A percentile compares a stretch with the other conserved stretches of the same genome.
Conservation (phyloP, 2,113 vertebrate species). For the Scortum barcoo region DNA sequence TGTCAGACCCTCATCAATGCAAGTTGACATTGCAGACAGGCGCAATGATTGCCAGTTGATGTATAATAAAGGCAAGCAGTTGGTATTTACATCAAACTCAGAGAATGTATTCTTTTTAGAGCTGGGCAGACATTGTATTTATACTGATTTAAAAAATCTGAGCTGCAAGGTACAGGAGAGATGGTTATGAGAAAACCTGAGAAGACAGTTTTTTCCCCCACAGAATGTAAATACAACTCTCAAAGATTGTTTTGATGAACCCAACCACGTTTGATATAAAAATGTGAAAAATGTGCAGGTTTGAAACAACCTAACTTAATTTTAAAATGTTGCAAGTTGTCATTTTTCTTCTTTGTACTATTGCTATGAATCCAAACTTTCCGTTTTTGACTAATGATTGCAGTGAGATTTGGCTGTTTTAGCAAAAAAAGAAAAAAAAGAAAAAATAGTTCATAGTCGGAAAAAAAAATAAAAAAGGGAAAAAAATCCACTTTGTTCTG, state of each 20-base stretch:
- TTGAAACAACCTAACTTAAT: conserved; percentile 59
- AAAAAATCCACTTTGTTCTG: conserved; percentile 59
- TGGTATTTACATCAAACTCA: conserved; percentile 74
- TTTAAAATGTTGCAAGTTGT: conserved; percentile 71
- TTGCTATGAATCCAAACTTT: conserved; percentile 75
- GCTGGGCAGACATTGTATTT: conserved; percentile 66
- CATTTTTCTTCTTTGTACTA: conserved; percentile 76
- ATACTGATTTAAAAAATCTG: conserved; percentile 53
- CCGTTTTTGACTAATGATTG: conserved; percentile 65
- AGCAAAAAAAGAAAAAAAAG: no score
- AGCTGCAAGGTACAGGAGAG: conserved; percentile 35
- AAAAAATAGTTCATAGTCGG: conserved; percentile 69
- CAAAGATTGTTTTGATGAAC: conserved; percentile 67
- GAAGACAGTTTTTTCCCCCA: conserved; percentile 32
- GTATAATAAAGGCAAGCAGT: conserved; percentile 70
- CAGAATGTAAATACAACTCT: conserved; percentile 80
- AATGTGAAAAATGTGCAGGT: conserved; percentile 71
- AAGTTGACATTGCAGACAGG: conserved; percentile 60
- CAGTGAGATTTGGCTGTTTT: conserved; percentile 76
- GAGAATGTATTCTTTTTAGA: conserved; percentile 82
- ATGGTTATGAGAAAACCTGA: conserved; percentile 23
- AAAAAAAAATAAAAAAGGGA: conserved; percentile 32
- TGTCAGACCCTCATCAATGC: conserved; percentile 65
- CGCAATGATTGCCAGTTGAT: conserved; percentile 55
- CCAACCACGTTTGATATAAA: conserved; percentile 72